Evolutionary conservation across 2,113 vertebrate genomes (phyloP), one percentile per base, ranked within the genome.

Genomic region (Piaya cayana): DNA sequence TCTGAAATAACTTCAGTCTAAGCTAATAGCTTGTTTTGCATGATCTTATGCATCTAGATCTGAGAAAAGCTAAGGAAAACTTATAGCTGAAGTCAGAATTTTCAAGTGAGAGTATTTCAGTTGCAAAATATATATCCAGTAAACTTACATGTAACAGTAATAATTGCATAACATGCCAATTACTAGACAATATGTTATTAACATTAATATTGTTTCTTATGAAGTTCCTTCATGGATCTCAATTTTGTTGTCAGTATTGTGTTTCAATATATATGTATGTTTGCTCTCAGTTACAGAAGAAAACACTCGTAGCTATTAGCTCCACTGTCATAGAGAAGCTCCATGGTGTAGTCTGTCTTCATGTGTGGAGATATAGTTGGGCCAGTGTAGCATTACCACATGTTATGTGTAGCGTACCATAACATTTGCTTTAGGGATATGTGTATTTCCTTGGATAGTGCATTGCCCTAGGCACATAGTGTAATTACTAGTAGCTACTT

Each of bases 81-180:
- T 19, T 42, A 20, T 72, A 26, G 9, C 15, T 37, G 30, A 49
- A 4, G 9, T 49, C 11, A 75, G 26, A 65, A 62, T 75, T 88
- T 92, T 60, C 36, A 52, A 22, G 27, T 1, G 3, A 72, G 12
- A 58, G 12, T 47, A 43, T 29, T 70, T 18, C 9, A 34, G 5
- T 34, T 65, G 32, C 21, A 77, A 67, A 84, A 50, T 16, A 56
- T 2, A 4, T 50, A 45, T 36, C 18, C 25, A 63, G 10, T 36
- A 42, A 76, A 60, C 4, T 60, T 52, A 6, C 32, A 3, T 3
- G 20, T 5, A 22, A 8, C 6, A 47, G 23, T 65, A 58, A 47
- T 2, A 20, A 10, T 6, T 69, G 25, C 3, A 36, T 55, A 64
- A 39, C 14, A 10, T 32, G 30, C 0, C 0, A 52, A 8, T 60